A percentile compares a stretch with the other conserved stretches of the same genome.
Conservation (phyloP, 2,888 invertebrate genomes). For the Leucophora obtusa region DNA sequence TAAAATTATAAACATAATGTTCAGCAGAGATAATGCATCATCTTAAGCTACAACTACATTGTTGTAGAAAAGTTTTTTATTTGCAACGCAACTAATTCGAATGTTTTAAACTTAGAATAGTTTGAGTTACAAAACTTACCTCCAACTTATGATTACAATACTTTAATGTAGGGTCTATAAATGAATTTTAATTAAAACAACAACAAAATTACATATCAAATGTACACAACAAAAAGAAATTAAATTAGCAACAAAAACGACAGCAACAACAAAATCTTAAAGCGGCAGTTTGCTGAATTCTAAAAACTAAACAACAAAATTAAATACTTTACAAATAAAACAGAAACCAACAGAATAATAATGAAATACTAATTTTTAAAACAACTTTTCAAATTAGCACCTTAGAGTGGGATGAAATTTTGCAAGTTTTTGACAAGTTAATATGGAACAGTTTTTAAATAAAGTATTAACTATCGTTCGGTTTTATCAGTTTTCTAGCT, state of each 20-base stretch:
- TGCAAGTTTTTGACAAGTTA: no score
- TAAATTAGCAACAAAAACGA: slow-evolving; percentile 35
- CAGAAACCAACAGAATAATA: slow-evolving; percentile 67
- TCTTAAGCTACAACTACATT: no score
- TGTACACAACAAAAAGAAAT: slow-evolving; percentile 29
- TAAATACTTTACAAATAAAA: slow-evolving; percentile 62
- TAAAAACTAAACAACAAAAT: slow-evolving; percentile 14
- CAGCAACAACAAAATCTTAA: slow-evolving; percentile 50
- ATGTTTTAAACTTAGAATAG: no score
- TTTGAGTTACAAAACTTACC: not conserved
- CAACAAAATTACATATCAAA: slow-evolving; percentile 30
- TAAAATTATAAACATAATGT: no score
- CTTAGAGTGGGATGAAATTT: not conserved
- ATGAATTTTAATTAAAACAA: slow-evolving; percentile 41
- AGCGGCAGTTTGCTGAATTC: slow-evolving; percentile 62
- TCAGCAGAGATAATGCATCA: no score
- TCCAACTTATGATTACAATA: not conserved
- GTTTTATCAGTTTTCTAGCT: no score
- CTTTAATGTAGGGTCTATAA: slow-evolving; percentile 22
- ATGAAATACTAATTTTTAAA: slow-evolving; percentile 66
- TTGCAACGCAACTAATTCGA: no score
- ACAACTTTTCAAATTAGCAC: slow-evolving; percentile 55
- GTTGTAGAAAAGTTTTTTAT: no score
- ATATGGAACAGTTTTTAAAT: no score
- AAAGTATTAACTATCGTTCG: no score